Evolutionary conservation across 2,797 vertebrate genomes (phyloP), one percentile per base, ranked within the genome.

Genomic region (Phaenicophaeus curvirostris): DNA sequence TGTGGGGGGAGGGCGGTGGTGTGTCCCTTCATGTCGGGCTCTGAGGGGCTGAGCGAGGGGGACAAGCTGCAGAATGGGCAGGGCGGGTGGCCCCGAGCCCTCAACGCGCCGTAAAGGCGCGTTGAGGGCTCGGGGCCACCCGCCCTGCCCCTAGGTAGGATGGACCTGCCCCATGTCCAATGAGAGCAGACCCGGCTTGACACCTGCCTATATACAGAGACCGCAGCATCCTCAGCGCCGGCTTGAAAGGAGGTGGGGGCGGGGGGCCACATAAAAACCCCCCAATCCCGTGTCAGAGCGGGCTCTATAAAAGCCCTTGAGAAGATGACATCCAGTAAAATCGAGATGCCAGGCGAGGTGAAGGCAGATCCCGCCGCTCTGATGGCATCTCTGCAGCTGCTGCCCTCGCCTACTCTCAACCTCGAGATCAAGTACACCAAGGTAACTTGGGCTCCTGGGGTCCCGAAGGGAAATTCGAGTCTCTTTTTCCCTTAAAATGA

Each of bases 141-240:
- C n/a, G n/a, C n/a, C n/a, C n/a, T n/a, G n/a, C n/a, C n/a, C n/a
- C 96, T 93, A 97, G 97, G 98, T 98, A 98, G 99, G 99, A 98
- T 96, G 97, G 98, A 97, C 99, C 98, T 98, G 98, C 96, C 97
- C 93, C 96, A 96, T 96, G 97, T 97, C 99, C 99, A 99, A 99
- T 99, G 98, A 99, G 98, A 99, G 98, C 93, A 96, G 98, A 94
- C 98, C 98, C 97, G 96, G 97, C 97, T 98, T 98, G 99, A 99
- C 99, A 99, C 99, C 99, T 99, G 99, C 98, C 98, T 99, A 99
- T 99, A 99, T 99, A 99, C 98, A 98, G 98, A 96, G 97, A 46
- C 84, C 86, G 93, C 96, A 81, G 88, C 98, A 97, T 97, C 98
- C 97, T 95, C 96, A 97, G 97, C 98, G 97, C 97, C 51, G 95